Base-by-base conservation (phyloP, 2,113 vertebrate species). In the Gobius niger region DNA sequence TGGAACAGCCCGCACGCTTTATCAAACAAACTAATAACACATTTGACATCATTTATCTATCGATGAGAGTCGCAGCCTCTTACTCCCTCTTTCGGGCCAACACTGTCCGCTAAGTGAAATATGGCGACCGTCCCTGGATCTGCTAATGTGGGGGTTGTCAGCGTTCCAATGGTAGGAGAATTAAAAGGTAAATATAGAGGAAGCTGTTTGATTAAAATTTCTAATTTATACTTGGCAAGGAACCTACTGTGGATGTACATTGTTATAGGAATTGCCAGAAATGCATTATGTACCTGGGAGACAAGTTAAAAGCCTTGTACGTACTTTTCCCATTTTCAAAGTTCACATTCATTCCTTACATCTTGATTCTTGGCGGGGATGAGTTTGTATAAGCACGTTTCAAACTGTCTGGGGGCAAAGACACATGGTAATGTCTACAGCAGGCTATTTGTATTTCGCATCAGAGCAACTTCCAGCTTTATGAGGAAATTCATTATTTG, bases 361-460 rank as follows among this genome's bases (percentile, higher is more conserved):
- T 34, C 24, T 3, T 34, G 24, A 34, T 2, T 3, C 24, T 34
- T 34, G 24, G 24, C 24, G 24, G 24, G 3, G 24, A 34, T 2
- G 24, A 34, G 24, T 34, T 34, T 34, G 24, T 34, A 34, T 34
- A 34, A 34, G 24, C 24, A 34, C 24, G 24, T 34, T 34, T 34
- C 24, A 34, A 34, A 34, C 24, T 34, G 24, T 34, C 24, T 4
- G 24, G 24, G 24, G 24, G 24, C 24, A 34, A 34, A 34, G 24
- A 34, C 24, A 34, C 24, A 34, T 34, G 24, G 24, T 34, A 34
- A 34, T 34, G 2, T 34, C 24, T 34, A 34, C 24, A 34, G 24
- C 75, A 73, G 81, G 81, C 75, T 76, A 81, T 52, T 34, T 34
- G 24, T 34, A 34, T 34, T 34, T 34, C 24, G 24, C 24, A 34